phyloP scores from a whole-genome alignment of 2,113 vertebrate genomes.

The Enhydra lutris region DNA sequence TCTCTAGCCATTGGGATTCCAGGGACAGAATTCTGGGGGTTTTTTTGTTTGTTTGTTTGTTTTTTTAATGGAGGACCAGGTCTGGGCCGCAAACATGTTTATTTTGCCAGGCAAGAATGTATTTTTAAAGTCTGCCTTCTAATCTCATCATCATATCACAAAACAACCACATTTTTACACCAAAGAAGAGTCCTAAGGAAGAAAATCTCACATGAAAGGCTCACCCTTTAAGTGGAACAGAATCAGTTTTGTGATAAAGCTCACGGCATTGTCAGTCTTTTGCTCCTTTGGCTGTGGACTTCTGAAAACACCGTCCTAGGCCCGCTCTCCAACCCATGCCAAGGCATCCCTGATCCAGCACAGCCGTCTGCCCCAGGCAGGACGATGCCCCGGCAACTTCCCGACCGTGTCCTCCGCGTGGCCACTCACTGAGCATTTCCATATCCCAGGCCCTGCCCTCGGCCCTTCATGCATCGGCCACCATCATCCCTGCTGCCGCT shows the following conservation, averaged over 20 bases:
- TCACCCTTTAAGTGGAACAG: background rate
- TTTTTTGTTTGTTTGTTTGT: background rate
- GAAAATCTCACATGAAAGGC: background rate
- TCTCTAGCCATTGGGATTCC: background rate
- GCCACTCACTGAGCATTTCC: background rate
- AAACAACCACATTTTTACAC: background rate
- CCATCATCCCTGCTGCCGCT: background rate
- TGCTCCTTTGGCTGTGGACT: background rate
- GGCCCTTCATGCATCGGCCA: background rate
- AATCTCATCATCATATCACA: background rate
- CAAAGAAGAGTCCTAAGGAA: background rate
- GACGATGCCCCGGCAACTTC: background rate
- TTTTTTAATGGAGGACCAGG: background rate
- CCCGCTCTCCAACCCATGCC: background rate
- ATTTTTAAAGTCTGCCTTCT: background rate
- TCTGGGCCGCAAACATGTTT: background rate
- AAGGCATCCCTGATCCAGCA: too few relatives aligned
- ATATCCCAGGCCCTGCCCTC: background rate
- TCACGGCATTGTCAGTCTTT: background rate
- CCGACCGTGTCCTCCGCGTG: background rate
- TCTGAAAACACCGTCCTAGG: background rate
- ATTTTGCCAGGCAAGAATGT: background rate
- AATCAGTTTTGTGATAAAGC: background rate
- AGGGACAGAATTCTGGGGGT: background rate
- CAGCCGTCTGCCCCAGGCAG: background rate